Conservation (phyloP, 2,113 vertebrate species). For the Zosterops pallidus region DNA sequence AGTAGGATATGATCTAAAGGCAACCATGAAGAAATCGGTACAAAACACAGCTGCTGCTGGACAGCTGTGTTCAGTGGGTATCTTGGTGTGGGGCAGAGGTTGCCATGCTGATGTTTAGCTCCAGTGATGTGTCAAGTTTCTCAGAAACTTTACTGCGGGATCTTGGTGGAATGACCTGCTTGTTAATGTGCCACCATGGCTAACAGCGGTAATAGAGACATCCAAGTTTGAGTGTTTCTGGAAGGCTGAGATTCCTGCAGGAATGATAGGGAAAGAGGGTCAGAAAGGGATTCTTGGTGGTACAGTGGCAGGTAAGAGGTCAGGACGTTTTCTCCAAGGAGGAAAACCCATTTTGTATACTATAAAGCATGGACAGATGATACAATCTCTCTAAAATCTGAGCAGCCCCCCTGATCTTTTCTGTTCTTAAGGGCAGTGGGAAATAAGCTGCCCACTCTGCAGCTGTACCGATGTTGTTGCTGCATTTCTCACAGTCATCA, state of each 20-base stretch:
- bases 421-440: not conserved
- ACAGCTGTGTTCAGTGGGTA: not conserved
- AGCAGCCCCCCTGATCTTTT: not conserved
- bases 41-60: not conserved
- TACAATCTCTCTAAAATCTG: not conserved
- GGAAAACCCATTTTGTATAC: not conserved
- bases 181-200: not conserved
- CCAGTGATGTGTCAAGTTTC: not conserved
- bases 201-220: not conserved
- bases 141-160: not conserved
- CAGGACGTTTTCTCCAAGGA: not conserved
- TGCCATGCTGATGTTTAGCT: not conserved
- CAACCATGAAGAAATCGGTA: not conserved
- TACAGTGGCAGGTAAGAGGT: not conserved
- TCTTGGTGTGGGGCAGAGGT: not conserved
- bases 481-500: not conserved
- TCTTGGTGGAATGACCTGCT: not conserved
- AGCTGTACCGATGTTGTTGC: not conserved
- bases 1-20: not conserved
- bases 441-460: not conserved
- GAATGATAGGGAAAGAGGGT: not conserved
- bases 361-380: fast-evolving
- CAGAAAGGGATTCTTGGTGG: not conserved
- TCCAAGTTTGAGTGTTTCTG: not conserved
- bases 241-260: not conserved